Evolutionary conservation across 64 coral and sea anemone genomes (phyloP).

Genomic region (Porites australiensis): DNA sequence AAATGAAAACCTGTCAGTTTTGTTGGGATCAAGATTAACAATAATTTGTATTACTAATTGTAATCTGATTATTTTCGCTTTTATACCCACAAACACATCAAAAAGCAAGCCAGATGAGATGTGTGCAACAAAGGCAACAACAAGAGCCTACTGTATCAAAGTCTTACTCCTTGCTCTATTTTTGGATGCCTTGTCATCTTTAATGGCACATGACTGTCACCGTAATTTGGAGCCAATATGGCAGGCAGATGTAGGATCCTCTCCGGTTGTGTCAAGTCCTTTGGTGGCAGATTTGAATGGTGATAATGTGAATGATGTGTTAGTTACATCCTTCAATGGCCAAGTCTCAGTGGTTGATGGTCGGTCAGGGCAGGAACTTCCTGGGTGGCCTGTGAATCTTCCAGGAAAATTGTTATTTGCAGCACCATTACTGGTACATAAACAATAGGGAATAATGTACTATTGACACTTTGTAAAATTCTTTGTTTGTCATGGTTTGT

Average conservation of each 20-base stretch:
- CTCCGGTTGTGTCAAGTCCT: slow-evolving; percentile 85
- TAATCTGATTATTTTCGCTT: not conserved
- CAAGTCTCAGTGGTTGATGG: slow-evolving; percentile 86
- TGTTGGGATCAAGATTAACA: too few relatives aligned
- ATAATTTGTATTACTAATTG: too few relatives aligned
- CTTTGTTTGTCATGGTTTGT: not conserved
- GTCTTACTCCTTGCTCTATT: not conserved
- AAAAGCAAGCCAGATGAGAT: not conserved
- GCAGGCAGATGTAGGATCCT: slow-evolving; percentile 64
- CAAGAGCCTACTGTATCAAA: not conserved
- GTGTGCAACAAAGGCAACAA: not conserved
- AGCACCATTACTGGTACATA: slow-evolving; percentile 83
- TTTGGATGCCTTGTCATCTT: not conserved
- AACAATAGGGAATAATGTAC: too few relatives aligned
- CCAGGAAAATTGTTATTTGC: slow-evolving; percentile 74
- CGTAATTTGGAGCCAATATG: slow-evolving; percentile 72
- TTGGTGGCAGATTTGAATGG: slow-evolving; percentile 83
- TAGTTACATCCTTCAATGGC: slow-evolving; percentile 79
- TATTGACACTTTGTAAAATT: not conserved
- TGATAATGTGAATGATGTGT: slow-evolving; percentile 78
- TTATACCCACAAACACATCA: not conserved
- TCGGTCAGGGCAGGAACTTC: slow-evolving; percentile 61
- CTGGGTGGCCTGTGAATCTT: slow-evolving; percentile 84
- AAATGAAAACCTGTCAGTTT: too few relatives aligned
- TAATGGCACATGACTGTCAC: slow-evolving; percentile 60